These are phyloP conservation scores for Drosophila sp. DNA, from an alignment of 1,140 invertebrate genomes.

Conservation along the genomic window DNA sequence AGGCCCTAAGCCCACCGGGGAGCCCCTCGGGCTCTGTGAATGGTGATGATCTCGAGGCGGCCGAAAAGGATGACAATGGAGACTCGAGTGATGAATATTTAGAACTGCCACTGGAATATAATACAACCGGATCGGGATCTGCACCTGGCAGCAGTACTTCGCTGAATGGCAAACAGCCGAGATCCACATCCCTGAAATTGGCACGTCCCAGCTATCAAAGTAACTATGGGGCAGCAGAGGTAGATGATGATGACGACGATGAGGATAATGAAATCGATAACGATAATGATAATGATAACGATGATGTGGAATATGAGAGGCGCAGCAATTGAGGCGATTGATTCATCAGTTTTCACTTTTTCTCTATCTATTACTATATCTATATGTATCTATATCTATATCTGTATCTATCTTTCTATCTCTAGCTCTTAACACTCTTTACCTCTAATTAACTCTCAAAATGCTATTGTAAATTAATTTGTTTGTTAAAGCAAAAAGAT, in stretches of 20 bases:
- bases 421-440: slow-evolving; percentile 3
- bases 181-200: slow-evolving; percentile 20
- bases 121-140: not conserved
- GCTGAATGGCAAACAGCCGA: slow-evolving; percentile 40
- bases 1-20: slow-evolving; percentile 93
- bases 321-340: slow-evolving; percentile 44
- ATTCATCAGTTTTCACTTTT: slow-evolving; percentile 21
- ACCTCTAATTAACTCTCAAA: slow-evolving; percentile 15
- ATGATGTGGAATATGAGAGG: slow-evolving; percentile 40
- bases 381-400: slow-evolving; percentile 17
- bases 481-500: slow-evolving; percentile 40
- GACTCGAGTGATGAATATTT: slow-evolving; percentile 55
- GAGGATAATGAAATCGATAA: slow-evolving; percentile 36
- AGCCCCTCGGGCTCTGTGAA: slow-evolving; percentile 87
- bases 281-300: slow-evolving; percentile 26
- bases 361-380: slow-evolving; percentile 17
- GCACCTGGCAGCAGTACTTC: slow-evolving; percentile 39
- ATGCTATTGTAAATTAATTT: slow-evolving; percentile 69
- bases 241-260: slow-evolving; percentile 35
- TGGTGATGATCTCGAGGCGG: slow-evolving; percentile 84
- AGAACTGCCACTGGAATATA: slow-evolving; percentile 49
- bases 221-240: slow-evolving; percentile 16
- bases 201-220: slow-evolving; percentile 39
- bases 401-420: slow-evolving; percentile 14
- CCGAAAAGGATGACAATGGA: slow-evolving; percentile 27